Conservation (phyloP, 2,888 invertebrate genomes). For the Colostygia pectinataria region DNA sequence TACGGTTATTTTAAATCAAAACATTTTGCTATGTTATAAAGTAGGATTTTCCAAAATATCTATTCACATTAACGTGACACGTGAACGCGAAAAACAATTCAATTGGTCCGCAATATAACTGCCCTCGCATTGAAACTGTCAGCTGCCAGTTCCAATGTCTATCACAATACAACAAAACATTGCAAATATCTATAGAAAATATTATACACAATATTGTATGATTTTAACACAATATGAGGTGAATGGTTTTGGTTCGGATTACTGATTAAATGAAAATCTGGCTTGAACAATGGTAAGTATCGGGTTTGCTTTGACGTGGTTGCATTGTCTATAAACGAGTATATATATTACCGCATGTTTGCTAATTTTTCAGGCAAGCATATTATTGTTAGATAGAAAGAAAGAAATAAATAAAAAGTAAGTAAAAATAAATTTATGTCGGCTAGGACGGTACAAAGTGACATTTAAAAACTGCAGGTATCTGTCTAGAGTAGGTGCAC, state of each 20-base stretch:
- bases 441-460: too few relatives aligned
- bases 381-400: too few relatives aligned
- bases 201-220: background rate
- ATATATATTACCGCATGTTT: too few relatives aligned
- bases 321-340: slow-evolving; percentile 7
- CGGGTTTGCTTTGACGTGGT: slow-evolving; percentile 12
- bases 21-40: background rate
- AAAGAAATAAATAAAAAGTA: too few relatives aligned
- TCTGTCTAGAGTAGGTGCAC: too few relatives aligned
- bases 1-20: too few relatives aligned
- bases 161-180: slow-evolving; percentile 20
- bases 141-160: slow-evolving; percentile 23
- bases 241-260: slow-evolving; percentile 9
- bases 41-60: slow-evolving; percentile 18
- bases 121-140: slow-evolving; percentile 17
- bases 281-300: slow-evolving; percentile 6
- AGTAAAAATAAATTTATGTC: too few relatives aligned
- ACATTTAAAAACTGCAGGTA: too few relatives aligned
- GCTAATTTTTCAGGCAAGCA: too few relatives aligned
- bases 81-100: slow-evolving; percentile 11
- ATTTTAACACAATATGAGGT: slow-evolving; percentile 8
- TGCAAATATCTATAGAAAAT: background rate
- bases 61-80: background rate
- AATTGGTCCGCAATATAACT: slow-evolving; percentile 16
- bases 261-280: slow-evolving; percentile 1